Base-by-base conservation (phyloP, 2,797 vertebrate genomes). In the Ctenochaetus hawaiiensis region DNA sequence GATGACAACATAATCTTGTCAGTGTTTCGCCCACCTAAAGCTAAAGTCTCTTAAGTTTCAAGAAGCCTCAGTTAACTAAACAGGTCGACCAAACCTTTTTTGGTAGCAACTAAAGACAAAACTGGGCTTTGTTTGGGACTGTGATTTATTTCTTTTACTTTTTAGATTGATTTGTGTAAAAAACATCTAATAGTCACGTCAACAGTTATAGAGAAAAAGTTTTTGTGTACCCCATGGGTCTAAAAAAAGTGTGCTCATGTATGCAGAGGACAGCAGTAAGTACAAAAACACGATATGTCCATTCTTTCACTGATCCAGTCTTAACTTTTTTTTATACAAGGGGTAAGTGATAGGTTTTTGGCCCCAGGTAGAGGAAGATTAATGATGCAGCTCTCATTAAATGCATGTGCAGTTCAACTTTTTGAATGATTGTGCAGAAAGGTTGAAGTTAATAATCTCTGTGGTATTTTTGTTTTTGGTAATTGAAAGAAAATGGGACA, bases 1-100 rank as follows among this genome's bases (percentile, higher is more conserved):
- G 60, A 76, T 78, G 83, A 87, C 58, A 87, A 74, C 59, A 74
- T 39, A 17, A 53, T 75, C 44, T 67, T 78, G 76, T 85, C 80
- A 81, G 81, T 77, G 80, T 86, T 82, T 83, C 59, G 39, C 26
- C 34, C 0, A 54, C 48, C 66, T 58, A 13, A 67, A 75, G 63
- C 61, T 39, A 57, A 26, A 75, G 54, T 59, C 54, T 64, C 39
- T 54, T 62, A 47, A 20, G 60, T 76, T 62, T 79, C 61, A 66
- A 12, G 20, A 60, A 49, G 30, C 34, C 34, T 22, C 30, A 34
- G 30, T 6, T 4, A 23, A 26, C 52, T 49, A 11, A 18, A 23
- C 16, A 44, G 30, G 39, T 37, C 37, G 54, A 69, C 23, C 34
- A 4, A 69, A 22, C 13, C 39, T 10, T 61, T 10, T 61, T 56